These are phyloP conservation scores for Trematomus bernacchii DNA, from an alignment of 2,797 vertebrate genomes.

Conservation along the genomic window DNA sequence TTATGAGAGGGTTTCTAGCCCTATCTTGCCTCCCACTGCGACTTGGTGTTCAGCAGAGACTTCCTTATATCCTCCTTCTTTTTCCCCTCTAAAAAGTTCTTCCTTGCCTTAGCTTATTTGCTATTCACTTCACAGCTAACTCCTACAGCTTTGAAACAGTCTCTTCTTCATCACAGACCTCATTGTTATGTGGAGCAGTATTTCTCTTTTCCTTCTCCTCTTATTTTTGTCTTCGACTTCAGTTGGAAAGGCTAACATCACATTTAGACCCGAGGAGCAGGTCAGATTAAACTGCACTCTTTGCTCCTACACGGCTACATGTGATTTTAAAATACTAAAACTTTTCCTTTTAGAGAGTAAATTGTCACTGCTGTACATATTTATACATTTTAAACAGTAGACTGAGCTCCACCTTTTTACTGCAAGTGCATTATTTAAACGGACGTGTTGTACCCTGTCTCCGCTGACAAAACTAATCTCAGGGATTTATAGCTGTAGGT, in stretches of 20 bases:
- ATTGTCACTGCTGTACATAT: constrained; percentile 27
- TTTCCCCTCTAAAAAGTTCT: constrained; percentile 30
- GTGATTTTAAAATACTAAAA: constrained; percentile 30
- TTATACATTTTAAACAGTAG: constrained; percentile 34
- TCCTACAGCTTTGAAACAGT: constrained; percentile 60
- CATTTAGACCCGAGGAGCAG: constrained; percentile 58
- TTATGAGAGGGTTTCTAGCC: constrained; percentile 37
- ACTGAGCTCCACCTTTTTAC: not conserved
- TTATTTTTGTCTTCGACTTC: constrained; percentile 66
- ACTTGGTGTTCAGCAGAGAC: constrained; percentile 53
- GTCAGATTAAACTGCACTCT: constrained; percentile 32
- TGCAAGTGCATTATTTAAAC: constrained; percentile 32
- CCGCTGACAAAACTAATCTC: constrained; percentile 9
- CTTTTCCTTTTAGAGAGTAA: constrained; percentile 4
- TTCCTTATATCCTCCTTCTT: constrained; percentile 26
- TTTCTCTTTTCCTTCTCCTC: constrained; percentile 44
- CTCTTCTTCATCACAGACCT: constrained; percentile 58
- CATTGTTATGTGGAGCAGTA: constrained; percentile 71
- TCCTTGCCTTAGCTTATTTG: constrained; percentile 50
- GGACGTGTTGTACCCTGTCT: constrained; percentile 20
- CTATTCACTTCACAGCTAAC: constrained; percentile 69
- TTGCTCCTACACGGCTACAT: constrained; percentile 33
- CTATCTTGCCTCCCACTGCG: constrained; percentile 36
- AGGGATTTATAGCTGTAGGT: constrained; percentile 12
- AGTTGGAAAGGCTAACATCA: constrained; percentile 65